A percentile compares a stretch with the other conserved stretches of the same genome.
Conservation (phyloP, 2,113 vertebrate species). For the Chaetodon auriga region DNA sequence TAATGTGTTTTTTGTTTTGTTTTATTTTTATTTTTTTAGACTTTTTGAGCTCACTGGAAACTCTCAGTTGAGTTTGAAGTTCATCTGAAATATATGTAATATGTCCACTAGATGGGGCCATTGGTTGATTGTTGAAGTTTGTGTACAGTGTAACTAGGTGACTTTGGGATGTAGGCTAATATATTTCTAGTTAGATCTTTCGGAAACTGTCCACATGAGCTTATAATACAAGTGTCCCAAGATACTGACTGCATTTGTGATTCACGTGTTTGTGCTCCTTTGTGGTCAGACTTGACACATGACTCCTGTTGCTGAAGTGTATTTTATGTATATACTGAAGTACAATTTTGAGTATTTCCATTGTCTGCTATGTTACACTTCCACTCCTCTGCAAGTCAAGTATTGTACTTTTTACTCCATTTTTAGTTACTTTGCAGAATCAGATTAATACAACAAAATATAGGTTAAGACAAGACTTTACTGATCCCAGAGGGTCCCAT, state of each 20-base stretch:
- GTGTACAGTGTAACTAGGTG: not conserved
- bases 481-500: not conserved
- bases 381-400: no score
- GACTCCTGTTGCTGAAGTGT: no score
- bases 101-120: constrained; percentile 2
- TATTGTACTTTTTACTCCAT: no score
- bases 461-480: not conserved
- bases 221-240: not conserved
- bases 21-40: no score
- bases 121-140: not conserved
- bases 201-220: not conserved
- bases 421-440: not conserved
- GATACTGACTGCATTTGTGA: no score
- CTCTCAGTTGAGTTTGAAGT: not conserved
- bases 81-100: not conserved
- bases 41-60: not conserved
- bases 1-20: no score
- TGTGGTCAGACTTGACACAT: no score
- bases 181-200: not conserved
- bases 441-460: not conserved
- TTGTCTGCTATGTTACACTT: no score
- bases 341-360: no score
- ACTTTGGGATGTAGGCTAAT: not conserved
- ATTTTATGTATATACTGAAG: no score
- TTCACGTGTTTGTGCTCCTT: no score